These are phyloP conservation scores for Girardia tigrina DNA, from an alignment of 2,888 invertebrate genomes.

Conservation along the genomic window DNA sequence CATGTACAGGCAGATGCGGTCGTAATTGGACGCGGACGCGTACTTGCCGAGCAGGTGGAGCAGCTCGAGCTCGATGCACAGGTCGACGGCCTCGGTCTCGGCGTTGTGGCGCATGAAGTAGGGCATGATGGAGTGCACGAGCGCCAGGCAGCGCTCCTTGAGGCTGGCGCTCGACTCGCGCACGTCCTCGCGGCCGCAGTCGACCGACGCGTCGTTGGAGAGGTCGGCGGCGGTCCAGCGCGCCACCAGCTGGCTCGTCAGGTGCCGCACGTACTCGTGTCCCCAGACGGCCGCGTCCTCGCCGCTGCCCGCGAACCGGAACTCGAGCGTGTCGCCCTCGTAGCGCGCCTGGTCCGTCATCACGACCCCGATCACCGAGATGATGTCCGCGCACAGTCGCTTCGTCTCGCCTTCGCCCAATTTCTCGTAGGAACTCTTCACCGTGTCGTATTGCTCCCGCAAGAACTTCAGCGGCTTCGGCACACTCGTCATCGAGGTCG, in stretches of 20 bases:
- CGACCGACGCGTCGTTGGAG: no score
- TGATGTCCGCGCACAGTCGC: constrained; percentile 73
- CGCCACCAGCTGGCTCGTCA: constrained; percentile 66
- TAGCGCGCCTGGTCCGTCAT: constrained; percentile 67
- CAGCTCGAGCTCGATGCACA: constrained; percentile 88
- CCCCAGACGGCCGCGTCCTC: constrained; percentile 92
- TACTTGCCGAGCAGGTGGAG: constrained; percentile 70
- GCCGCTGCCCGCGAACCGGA: constrained; percentile 66
- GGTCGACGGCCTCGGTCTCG: constrained; percentile 92
- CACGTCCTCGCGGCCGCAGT: no score
- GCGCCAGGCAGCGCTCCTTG: constrained; percentile 55
- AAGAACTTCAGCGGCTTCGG: constrained; percentile 94
- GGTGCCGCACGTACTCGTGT: constrained; percentile 90
- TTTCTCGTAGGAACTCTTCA: constrained; percentile 72
- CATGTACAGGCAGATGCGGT: constrained; percentile 79
- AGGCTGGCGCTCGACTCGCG: background rate
- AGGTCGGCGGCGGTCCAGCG: constrained; percentile 59
- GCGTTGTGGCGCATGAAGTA: constrained; percentile 95
- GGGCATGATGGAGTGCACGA: constrained; percentile 73
- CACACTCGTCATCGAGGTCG: constrained; percentile 97
- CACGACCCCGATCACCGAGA: constrained; percentile 93
- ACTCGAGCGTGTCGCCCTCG: constrained; percentile 58
- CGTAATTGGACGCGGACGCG: constrained; percentile 58
- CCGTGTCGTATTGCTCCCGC: constrained; percentile 70
- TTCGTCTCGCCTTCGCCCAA: constrained; percentile 63